Base-by-base conservation (phyloP, 1,140 invertebrate species). In the Ridgeia piscesae region DNA sequence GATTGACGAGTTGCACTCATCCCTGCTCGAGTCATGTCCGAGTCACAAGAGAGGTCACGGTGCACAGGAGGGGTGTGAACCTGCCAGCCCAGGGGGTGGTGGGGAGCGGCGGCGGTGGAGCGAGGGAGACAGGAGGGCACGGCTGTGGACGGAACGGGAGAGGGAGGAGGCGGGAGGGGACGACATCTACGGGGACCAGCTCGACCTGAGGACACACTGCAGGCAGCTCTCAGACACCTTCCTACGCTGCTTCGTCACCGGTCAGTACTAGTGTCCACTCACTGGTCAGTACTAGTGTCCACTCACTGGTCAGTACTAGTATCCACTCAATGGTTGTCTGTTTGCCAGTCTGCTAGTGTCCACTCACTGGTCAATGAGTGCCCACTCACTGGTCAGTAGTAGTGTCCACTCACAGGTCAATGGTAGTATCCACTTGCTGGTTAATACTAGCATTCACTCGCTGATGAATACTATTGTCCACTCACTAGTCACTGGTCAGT, bases 211-310 rank as follows among this genome's bases (percentile, higher is more conserved):
- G 93, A 96, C 97, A 88, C 97, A 97, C 94, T 97, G 97, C 93
- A 96, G 96, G 92, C 94, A 96, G 0, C 93, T 98, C 34, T 96
- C 96, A 50, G 96, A 97, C 58, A 96, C 97, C 1, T 97, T 97
- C 95, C 97, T 97, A 88, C 97, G 97, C 93, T 97, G 97, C 91
- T 98, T 97, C 95, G 97, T 97, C 0, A 96, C 97, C 42, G 97
- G 95, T 96, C 93, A 93, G 89, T 90, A 42, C 89, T 34, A 91
- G 33, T 34, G 88, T 42, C 42, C 89, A 90, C 17, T 90, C 14
- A 33, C 35, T 90, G 35, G 34, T 34, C 89, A 77, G 27, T 77
- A 31, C 27, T 31, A 77, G 27, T 17, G 58, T 77, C 42, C 89
- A 90, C 17, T 90, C 14, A 33, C 35, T 90, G 35, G 34, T 34